Evolutionary conservation across 2,888 invertebrate genomes (phyloP).

Genomic region (Epinotia nisella): DNA sequence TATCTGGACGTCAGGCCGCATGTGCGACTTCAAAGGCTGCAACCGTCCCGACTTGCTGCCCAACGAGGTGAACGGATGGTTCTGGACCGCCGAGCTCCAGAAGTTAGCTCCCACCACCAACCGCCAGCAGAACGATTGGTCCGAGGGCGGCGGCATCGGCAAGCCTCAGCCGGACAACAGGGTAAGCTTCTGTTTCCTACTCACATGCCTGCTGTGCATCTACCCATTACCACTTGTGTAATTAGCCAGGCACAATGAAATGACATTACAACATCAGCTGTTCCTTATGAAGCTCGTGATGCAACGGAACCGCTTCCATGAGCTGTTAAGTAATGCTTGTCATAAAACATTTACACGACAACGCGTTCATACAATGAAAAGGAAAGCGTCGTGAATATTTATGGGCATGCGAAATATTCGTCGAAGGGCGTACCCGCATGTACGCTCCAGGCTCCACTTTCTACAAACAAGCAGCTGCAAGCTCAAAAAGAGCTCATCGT

Average conservation of each 20-base stretch:
- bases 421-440: constrained; percentile 83
- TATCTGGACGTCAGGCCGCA: constrained; percentile 95
- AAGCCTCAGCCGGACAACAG: constrained; percentile 95
- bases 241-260: constrained; percentile 50
- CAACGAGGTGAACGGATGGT: constrained; percentile 93
- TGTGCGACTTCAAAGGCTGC: constrained; percentile 96
- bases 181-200: constrained; percentile 60
- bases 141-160: constrained; percentile 93
- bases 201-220: not conserved
- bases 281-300: constrained; percentile 63
- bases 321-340: constrained; percentile 76
- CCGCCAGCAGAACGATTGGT: constrained; percentile 94
- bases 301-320: constrained; percentile 67
- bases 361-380: constrained; percentile 72
- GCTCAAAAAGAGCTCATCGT: constrained; percentile 79
- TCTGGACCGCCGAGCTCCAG: constrained; percentile 95
- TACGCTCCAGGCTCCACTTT: constrained; percentile 68
- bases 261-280: constrained; percentile 67
- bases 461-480: constrained; percentile 69
- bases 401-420: constrained; percentile 80
- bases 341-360: constrained; percentile 62
- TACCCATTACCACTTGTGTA: constrained; percentile 4
- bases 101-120: constrained; percentile 93
- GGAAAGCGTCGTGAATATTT: constrained; percentile 80
- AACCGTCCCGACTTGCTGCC: constrained; percentile 94